Conservation (phyloP, 2,113 vertebrate species). For the Salvator merianae region DNA sequence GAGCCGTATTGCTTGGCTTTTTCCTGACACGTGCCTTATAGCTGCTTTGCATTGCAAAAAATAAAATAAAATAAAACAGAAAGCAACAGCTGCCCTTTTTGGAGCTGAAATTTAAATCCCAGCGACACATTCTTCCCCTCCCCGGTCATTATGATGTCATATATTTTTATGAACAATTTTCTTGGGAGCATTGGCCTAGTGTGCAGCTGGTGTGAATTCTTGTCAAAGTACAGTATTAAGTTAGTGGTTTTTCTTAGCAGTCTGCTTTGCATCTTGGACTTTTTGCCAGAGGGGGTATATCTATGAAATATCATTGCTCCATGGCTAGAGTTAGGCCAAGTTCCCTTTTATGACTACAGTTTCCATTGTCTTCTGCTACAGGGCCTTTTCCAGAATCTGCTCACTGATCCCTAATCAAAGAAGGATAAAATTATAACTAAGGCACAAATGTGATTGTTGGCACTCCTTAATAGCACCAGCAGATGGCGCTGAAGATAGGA, state of each 20-base stretch:
- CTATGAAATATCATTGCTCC: not conserved
- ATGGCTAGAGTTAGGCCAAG: too few relatives aligned
- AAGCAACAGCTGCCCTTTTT: fast-evolving
- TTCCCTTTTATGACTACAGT: too few relatives aligned
- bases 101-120: constrained; percentile 2
- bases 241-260: not conserved
- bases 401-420: too few relatives aligned
- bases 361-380: too few relatives aligned
- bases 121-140: not conserved
- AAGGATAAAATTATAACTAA: too few relatives aligned
- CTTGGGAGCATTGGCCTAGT: not conserved
- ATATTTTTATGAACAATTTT: not conserved
- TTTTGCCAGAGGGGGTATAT: not conserved
- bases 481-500: constrained; percentile 55
- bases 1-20: not conserved
- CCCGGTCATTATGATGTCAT: not conserved
- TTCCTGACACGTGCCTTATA: not conserved
- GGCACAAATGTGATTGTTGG: not conserved
- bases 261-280: not conserved
- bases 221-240: not conserved
- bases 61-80: not conserved
- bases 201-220: not conserved
- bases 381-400: too few relatives aligned
- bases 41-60: fast-evolving
- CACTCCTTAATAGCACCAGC: constrained; percentile 39